phyloP scores from a whole-genome alignment of 2,797 vertebrate genomes.

The Australoheros facetus region DNA sequence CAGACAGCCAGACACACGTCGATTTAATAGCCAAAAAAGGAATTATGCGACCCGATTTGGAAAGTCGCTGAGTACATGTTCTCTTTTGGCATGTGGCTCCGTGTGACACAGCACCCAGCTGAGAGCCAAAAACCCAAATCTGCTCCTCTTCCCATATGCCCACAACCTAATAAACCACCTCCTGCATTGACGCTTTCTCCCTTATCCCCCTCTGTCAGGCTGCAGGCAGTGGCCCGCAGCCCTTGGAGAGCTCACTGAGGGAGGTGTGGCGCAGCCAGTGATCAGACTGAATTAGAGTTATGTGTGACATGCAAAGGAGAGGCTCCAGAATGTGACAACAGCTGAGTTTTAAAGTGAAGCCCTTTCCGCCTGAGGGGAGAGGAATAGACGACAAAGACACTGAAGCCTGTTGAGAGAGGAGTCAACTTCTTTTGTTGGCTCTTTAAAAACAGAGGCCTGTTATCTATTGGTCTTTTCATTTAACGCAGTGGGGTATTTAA shows the following conservation, averaged over 20 bases:
- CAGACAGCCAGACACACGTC: neutral
- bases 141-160: conserved; percentile 26
- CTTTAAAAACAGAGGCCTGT: conserved; percentile 42
- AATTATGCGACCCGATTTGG: conserved; percentile 44
- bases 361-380: conserved; percentile 63
- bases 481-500: conserved; percentile 4
- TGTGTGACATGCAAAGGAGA: conserved; percentile 78
- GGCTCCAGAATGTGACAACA: conserved; percentile 78
- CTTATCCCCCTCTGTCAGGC: conserved; percentile 18
- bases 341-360: conserved; percentile 74
- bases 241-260: conserved; percentile 43
- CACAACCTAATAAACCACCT: conserved; percentile 26
- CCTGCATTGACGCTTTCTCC: conserved; percentile 30
- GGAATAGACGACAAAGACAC: conserved; percentile 49
- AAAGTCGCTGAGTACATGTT: conserved; percentile 34
- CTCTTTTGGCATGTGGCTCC: conserved; percentile 34
- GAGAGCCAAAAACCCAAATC: conserved; percentile 60
- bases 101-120: conserved; percentile 53
- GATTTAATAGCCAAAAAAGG: conserved; percentile 7
- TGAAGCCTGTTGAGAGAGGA: conserved; percentile 40
- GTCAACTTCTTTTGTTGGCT: conserved; percentile 53
- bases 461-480: conserved; percentile 19
- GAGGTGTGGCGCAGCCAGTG: conserved; percentile 62
- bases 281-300: conserved; percentile 79
- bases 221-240: conserved; percentile 42